Evolutionary conservation across 2,888 invertebrate species (phyloP).

Genomic region (Eucriotettix oculatus): DNA sequence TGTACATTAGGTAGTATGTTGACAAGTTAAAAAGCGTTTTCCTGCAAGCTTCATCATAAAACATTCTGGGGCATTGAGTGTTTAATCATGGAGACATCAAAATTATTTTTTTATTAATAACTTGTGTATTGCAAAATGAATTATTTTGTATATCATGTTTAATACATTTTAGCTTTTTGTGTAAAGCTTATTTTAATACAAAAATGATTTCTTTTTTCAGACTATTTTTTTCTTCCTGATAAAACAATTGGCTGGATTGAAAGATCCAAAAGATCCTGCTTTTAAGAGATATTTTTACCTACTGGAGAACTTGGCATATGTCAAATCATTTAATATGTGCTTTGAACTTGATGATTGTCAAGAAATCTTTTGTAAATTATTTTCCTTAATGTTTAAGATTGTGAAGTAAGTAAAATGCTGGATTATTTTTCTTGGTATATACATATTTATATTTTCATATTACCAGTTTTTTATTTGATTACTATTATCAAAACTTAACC

Average conservation of each 20-base stretch:
- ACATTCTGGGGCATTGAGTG: no score
- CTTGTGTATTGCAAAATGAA: no score
- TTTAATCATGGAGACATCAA: no score
- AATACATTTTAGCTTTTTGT: no score
- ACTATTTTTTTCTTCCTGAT: conserved; percentile 88
- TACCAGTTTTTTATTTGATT: not conserved
- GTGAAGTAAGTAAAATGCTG: conserved; percentile 60
- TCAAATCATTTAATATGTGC: conserved; percentile 97
- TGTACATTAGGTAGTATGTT: no score
- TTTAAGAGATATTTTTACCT: conserved; percentile 96
- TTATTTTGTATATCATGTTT: no score
- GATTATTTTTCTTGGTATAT: not conserved
- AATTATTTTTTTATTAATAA: no score
- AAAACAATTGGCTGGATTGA: conserved; percentile 79
- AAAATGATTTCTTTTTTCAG: conserved; percentile 24
- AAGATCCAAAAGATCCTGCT: conserved; percentile 91
- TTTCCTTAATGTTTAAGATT: conserved; percentile 86
- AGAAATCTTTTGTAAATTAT: conserved; percentile 87
- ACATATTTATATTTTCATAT: not conserved
- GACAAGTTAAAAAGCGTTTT: no score
- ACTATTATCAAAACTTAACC: not conserved
- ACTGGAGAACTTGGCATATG: conserved; percentile 90
- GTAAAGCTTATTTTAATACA: not conserved
- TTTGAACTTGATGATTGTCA: conserved; percentile 95
- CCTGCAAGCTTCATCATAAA: no score